A percentile compares a stretch with the other conserved stretches of the same genome.
phyloP scores from a whole-genome alignment of 2,888 invertebrate species.

The Drosophila rellima region DNA sequence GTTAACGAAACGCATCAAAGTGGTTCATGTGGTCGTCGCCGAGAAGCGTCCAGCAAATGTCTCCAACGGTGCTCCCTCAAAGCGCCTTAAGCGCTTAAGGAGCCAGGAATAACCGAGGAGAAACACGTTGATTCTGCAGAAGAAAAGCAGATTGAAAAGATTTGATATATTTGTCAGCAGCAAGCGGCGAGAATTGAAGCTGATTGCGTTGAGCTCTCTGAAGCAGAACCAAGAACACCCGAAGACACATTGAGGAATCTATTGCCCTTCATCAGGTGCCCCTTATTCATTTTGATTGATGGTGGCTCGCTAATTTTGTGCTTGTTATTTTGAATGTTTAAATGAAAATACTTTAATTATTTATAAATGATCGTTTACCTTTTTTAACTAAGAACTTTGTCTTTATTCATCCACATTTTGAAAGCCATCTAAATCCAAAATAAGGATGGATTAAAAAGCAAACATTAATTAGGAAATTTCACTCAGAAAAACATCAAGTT shows the following conservation, averaged over 20 bases:
- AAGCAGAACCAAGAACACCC: neutral
- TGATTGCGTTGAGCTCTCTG: neutral
- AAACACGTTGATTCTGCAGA: neutral
- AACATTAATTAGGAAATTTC: no score
- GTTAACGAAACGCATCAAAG: slow-evolving; percentile 37
- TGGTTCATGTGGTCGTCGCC: slow-evolving; percentile 36
- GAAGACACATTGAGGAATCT: neutral
- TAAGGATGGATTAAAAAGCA: no score
- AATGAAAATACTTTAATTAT: no score
- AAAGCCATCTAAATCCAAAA: no score
- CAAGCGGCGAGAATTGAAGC: neutral
- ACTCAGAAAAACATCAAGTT: no score
- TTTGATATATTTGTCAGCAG: neutral
- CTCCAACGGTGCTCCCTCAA: neutral
- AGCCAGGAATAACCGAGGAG: neutral
- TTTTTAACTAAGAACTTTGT: no score
- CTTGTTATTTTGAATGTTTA: no score
- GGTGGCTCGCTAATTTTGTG: neutral
- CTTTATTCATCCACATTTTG: no score
- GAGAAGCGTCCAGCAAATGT: slow-evolving; percentile 21
- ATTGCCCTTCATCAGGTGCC: neutral
- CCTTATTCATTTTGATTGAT: neutral
- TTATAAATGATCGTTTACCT: no score
- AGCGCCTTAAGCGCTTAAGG: neutral
- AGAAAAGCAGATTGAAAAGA: neutral